Conservation (phyloP, 2,797 vertebrate genomes). For the Masticophis lateralis region DNA sequence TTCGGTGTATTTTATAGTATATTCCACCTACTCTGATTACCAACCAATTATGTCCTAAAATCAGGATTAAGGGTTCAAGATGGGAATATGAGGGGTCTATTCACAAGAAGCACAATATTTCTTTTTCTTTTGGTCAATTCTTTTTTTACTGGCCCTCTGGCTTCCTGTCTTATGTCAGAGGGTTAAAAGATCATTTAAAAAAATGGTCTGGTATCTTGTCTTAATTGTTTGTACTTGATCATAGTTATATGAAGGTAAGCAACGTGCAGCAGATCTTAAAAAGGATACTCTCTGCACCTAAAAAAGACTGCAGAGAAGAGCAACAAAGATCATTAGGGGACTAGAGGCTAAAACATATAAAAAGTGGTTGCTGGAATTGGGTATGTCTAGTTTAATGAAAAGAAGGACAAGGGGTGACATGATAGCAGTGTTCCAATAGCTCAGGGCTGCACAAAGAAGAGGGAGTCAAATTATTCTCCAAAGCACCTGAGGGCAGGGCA, state of each 20-base stretch:
- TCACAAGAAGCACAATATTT: neutral
- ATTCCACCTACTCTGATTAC: neutral
- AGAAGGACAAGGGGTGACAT: too few species aligned
- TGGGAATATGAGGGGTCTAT: neutral
- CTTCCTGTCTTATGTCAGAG: neutral
- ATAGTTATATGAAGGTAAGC: neutral
- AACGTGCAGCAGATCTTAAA: neutral
- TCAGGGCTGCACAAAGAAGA: too few species aligned
- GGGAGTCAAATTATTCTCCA: too few species aligned
- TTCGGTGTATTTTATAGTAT: neutral
- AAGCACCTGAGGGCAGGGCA: too few species aligned
- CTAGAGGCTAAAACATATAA: too few species aligned
- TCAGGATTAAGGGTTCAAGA: neutral
- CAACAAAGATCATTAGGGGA: too few species aligned
- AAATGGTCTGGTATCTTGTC: neutral
- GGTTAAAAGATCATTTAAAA: neutral
- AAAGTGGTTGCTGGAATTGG: too few species aligned
- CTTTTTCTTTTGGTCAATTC: neutral
- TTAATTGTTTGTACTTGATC: neutral
- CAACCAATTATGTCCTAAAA: neutral
- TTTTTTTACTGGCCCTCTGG: neutral
- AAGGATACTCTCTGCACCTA: too few species aligned
- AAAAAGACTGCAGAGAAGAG: too few species aligned
- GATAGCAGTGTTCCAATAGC: too few species aligned
- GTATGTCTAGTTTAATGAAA: too few species aligned